Conservation (phyloP, 2,113 vertebrate species). For the Electrona antarctica region DNA sequence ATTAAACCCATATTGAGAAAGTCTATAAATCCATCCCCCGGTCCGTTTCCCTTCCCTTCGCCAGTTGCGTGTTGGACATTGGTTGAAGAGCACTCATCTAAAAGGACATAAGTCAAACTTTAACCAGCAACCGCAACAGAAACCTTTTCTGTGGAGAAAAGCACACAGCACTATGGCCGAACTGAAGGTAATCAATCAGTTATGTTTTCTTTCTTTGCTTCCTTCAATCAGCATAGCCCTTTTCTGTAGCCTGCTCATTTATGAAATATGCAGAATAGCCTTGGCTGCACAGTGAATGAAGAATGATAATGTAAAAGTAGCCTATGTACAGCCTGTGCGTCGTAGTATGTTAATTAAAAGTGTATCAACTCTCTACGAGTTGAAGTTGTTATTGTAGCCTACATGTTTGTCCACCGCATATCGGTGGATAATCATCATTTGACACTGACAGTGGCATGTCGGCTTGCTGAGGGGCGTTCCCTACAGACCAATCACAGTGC, state of each 20-base stretch:
- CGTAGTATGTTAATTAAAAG: too few species aligned
- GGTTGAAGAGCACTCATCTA: background rate
- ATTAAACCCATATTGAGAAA: constrained; percentile 83
- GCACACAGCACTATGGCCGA: constrained; percentile 73
- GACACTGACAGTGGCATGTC: background rate
- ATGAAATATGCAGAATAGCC: too few species aligned
- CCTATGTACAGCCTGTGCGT: too few species aligned
- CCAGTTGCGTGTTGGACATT: constrained; percentile 29
- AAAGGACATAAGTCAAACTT: constrained; percentile 24
- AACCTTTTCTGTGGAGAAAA: constrained; percentile 3
- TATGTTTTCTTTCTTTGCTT: background rate
- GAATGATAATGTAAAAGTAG: background rate
- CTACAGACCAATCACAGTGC: constrained; percentile 75
- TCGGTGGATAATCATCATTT: background rate
- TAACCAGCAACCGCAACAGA: constrained; percentile 10
- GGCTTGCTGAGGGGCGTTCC: constrained; percentile 63
- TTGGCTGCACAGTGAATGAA: background rate
- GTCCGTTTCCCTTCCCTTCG: background rate
- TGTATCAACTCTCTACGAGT: too few species aligned
- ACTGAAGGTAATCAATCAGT: constrained; percentile 84
- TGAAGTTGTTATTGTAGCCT: too few species aligned
- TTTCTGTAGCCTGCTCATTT: background rate
- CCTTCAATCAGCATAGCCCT: background rate
- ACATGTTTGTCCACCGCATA: background rate
- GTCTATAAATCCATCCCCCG: constrained; percentile 62